Evolutionary conservation across 2,797 vertebrate species (phyloP), one percentile per base, ranked within the genome.

Genomic region (Schizothorax lantsangensis): DNA sequence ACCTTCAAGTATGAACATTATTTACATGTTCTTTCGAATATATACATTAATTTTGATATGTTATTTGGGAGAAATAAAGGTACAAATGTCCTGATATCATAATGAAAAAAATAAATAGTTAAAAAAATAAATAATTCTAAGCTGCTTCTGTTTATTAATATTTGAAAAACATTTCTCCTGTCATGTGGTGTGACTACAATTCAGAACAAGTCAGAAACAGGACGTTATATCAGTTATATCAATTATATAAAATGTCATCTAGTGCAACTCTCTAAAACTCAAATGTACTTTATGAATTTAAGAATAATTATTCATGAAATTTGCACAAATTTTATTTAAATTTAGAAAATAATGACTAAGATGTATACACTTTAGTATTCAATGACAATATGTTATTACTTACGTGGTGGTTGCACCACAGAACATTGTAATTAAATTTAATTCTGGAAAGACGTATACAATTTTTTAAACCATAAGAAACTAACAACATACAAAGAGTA

Each of bases 1-100:
- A 92, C 95, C 90, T 92, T 97, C 90, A 96, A 95, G 97, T 97
- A 88, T 15, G 40, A 68, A n/a, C 57, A n/a, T 3, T 74, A 12
- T n/a, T 33, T 17, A 59, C 36, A 43, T 72, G 5, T 17, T n/a
- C 1, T 26, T 79, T 15, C 11, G 43, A 57, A 74, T 15, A 21
- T 72, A 62, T 62, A 7, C 3, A 62, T 62, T 19, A 2, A 64
- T 23, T n/a, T 59, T 79, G 6, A 38, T 26, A n/a, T 40, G 8
- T 59, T 26, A 57, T 79, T 59, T 0, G 36, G 12, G 5, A 30
- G 30, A 36, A 52, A 36, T 57, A n/a, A 78, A 8, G 11, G 3
- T 79, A 19, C 15, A 33, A 52, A 26, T 49, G 15, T 74, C 4
- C 26, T 49, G 26, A 47, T 74, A 74, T 15, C 43, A 47, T 30